Evolutionary conservation across 2,113 vertebrate species (phyloP).

Genomic region (Oncorhynchus gorbuscha): DNA sequence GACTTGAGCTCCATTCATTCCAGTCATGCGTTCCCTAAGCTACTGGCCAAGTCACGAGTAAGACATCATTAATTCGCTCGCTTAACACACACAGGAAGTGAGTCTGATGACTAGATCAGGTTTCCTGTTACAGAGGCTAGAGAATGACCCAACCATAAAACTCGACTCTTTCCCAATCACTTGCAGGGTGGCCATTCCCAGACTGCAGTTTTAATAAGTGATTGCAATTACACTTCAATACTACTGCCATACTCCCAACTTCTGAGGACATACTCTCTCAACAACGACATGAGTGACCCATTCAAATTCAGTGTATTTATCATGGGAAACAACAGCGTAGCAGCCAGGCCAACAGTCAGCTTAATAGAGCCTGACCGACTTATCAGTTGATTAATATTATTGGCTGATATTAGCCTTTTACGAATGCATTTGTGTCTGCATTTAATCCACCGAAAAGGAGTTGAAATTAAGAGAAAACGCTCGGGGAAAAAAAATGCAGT

Average conservation of each 20-base stretch:
- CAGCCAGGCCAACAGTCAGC: too few species aligned
- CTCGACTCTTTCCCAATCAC: constrained; percentile 8
- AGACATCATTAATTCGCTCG: constrained; percentile 48
- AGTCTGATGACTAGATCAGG: neutral
- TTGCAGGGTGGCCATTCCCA: neutral
- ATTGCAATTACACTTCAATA: neutral
- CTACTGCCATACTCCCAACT: neutral
- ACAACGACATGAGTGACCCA: neutral
- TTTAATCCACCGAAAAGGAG: neutral
- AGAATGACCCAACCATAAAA: neutral
- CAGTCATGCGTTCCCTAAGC: constrained; percentile 69
- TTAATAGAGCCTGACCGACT: too few species aligned
- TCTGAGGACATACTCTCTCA: neutral
- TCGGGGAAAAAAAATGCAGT: too few species aligned
- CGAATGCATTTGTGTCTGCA: too few species aligned
- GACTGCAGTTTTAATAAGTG: neutral
- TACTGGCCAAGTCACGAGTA: constrained; percentile 67
- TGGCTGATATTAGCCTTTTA: too few species aligned
- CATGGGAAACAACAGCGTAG: neutral
- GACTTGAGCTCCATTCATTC: constrained; percentile 45
- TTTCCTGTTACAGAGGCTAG: neutral
- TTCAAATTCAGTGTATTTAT: neutral
- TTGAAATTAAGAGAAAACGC: too few species aligned
- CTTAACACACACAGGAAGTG: constrained; percentile 19
- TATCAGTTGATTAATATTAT: too few species aligned